Evolutionary conservation across 1,140 invertebrate genomes (phyloP).

Genomic region (Bradysia coprophila): DNA sequence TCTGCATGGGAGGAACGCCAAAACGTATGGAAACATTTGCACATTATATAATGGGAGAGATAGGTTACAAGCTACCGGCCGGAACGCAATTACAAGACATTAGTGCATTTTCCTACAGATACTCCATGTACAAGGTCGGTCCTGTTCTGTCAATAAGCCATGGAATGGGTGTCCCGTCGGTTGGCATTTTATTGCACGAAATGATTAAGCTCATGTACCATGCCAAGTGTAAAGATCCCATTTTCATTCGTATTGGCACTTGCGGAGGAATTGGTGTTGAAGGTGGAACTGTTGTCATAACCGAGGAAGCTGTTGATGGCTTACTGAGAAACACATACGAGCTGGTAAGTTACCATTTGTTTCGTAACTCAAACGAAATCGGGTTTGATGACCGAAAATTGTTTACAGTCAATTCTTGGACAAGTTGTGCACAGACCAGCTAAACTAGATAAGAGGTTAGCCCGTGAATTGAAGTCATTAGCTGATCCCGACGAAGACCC

Average conservation of each 20-base stretch:
- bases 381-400: conserved; percentile 1
- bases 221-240: conserved; percentile 67
- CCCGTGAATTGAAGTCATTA: conserved; percentile 54
- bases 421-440: conserved; percentile 65
- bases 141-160: conserved; percentile 40
- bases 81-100: conserved; percentile 78
- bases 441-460: conserved; percentile 61
- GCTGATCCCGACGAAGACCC: conserved; percentile 52
- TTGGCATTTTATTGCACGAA: conserved; percentile 83
- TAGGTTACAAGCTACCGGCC: conserved; percentile 72
- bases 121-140: conserved; percentile 81
- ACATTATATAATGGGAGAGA: conserved; percentile 75
- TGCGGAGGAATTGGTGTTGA: conserved; percentile 83
- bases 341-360: conserved; percentile 28
- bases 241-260: conserved; percentile 84
- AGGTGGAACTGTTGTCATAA: conserved; percentile 74
- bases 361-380: not conserved
- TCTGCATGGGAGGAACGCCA: conserved; percentile 94
- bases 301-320: conserved; percentile 71
- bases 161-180: conserved; percentile 85
- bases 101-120: conserved; percentile 80
- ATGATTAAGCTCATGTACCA: conserved; percentile 87
- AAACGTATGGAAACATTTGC: conserved; percentile 90
- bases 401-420: conserved; percentile 65
- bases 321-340: conserved; percentile 48